phyloP scores from a whole-genome alignment of 2,888 invertebrate genomes.

The Amiota mariae region DNA sequence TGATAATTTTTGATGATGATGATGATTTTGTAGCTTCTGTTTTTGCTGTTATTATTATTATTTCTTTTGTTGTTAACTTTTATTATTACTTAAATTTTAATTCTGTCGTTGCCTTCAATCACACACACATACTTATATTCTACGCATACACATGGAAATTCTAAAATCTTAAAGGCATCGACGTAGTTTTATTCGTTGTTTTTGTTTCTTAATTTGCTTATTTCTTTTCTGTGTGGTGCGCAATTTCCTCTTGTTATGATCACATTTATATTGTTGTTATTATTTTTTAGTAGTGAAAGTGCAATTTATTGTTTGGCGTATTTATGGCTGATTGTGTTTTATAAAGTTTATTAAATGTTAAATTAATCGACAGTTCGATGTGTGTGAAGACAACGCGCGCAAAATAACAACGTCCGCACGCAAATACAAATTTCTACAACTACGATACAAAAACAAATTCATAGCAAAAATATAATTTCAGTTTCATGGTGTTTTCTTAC shows the following conservation, averaged over 20 bases:
- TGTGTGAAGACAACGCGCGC: not conserved
- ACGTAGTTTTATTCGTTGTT: slow-evolving; percentile 12
- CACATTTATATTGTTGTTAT: not conserved
- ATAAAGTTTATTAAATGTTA: not conserved
- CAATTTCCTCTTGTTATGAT: slow-evolving; percentile 2
- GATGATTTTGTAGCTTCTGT: not conserved
- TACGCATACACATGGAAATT: not conserved
- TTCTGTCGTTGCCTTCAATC: slow-evolving; percentile 9
- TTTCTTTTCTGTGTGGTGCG: slow-evolving; percentile 20
- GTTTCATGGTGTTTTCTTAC: no score
- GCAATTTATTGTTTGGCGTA: not conserved
- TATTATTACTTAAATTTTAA: slow-evolving; percentile 18
- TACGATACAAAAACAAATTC: not conserved
- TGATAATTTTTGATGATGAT: not conserved
- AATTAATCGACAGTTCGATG: not conserved
- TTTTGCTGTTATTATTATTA: not conserved
- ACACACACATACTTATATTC: not conserved
- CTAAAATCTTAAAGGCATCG: not conserved
- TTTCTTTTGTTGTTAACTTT: slow-evolving; percentile 22
- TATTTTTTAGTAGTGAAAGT: not conserved
- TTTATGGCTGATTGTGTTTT: not conserved
- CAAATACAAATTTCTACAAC: not conserved
- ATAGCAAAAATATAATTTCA: no score
- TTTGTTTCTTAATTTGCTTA: not conserved
- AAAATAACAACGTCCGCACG: not conserved